Evolutionary conservation across 2,888 invertebrate species (phyloP).

Genomic region (Drosophila rellima): DNA sequence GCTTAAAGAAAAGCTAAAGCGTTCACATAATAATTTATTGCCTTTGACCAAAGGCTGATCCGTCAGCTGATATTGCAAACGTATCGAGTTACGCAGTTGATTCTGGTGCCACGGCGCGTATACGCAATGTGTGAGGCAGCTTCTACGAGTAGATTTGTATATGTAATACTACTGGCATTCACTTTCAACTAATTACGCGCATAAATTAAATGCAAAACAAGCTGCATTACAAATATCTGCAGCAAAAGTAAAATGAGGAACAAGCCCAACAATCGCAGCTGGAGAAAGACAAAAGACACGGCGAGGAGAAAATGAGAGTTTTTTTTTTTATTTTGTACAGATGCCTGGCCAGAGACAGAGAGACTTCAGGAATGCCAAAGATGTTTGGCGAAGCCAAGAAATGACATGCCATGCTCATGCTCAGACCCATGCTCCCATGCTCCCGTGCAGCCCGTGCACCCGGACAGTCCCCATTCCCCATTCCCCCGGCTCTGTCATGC

Average conservation of each 20-base stretch:
- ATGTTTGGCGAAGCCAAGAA: slow-evolving; percentile 76
- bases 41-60: slow-evolving; percentile 45
- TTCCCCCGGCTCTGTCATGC: background rate
- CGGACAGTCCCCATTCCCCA: background rate
- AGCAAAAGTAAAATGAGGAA: slow-evolving; percentile 78
- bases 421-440: slow-evolving; percentile 52
- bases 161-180: slow-evolving; percentile 47
- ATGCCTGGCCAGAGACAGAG: slow-evolving; percentile 41
- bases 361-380: slow-evolving; percentile 77
- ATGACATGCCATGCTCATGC: slow-evolving; percentile 75
- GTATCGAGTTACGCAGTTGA: slow-evolving; percentile 31
- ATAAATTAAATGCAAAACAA: slow-evolving; percentile 70
- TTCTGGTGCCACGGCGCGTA: slow-evolving; percentile 49
- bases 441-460: slow-evolving; percentile 28
- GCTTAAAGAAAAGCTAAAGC: slow-evolving; percentile 46
- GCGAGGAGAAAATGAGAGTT: slow-evolving; percentile 32
- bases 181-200: slow-evolving; percentile 69
- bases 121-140: slow-evolving; percentile 47
- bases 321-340: slow-evolving; percentile 21
- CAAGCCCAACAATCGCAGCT: slow-evolving; percentile 61
- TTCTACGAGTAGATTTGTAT: background rate
- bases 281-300: slow-evolving; percentile 55
- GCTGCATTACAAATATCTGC: slow-evolving; percentile 59
- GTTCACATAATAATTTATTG: slow-evolving; percentile 68
- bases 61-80: slow-evolving; percentile 9